phyloP scores from a whole-genome alignment of 2,888 invertebrate species.

The Cepaea hortensis region DNA sequence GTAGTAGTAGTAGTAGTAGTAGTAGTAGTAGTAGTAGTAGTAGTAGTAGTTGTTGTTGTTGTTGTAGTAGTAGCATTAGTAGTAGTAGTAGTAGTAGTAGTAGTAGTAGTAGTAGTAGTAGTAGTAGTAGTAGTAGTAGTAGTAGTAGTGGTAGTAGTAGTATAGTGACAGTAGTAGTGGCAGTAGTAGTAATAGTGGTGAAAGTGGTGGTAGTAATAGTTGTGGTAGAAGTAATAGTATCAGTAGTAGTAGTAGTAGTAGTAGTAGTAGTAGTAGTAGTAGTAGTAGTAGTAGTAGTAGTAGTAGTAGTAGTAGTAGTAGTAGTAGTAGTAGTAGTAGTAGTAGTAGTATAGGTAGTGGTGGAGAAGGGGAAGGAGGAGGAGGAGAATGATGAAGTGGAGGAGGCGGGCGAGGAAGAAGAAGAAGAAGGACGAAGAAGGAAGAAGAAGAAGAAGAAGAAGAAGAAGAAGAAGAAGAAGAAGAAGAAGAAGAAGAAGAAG shows the following conservation, averaged over 20 bases:
- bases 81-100: conserved; percentile 3
- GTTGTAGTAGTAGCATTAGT: conserved; percentile 4
- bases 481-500: background rate
- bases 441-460: background rate
- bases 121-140: conserved; percentile 36
- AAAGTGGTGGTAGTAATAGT: background rate
- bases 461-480: background rate
- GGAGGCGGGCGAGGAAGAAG: background rate
- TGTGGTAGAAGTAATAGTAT: background rate
- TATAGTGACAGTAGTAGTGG: background rate
- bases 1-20: too few relatives aligned
- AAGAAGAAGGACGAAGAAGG: background rate
- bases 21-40: too few relatives aligned
- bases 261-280: conserved; percentile 19
- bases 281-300: conserved; percentile 19
- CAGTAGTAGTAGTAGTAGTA: conserved; percentile 10
- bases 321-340: conserved; percentile 17
- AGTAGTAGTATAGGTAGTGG: too few relatives aligned
- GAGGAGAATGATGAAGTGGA: background rate
- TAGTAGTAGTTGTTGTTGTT: background rate
- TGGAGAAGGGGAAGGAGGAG: background rate
- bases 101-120: conserved; percentile 26
- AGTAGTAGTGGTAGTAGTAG: conserved; percentile 32
- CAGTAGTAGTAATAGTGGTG: background rate
- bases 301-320: conserved; percentile 19